These are phyloP conservation scores for Enoplosus armatus DNA, from an alignment of 2,797 vertebrate genomes.

Conservation along the genomic window DNA sequence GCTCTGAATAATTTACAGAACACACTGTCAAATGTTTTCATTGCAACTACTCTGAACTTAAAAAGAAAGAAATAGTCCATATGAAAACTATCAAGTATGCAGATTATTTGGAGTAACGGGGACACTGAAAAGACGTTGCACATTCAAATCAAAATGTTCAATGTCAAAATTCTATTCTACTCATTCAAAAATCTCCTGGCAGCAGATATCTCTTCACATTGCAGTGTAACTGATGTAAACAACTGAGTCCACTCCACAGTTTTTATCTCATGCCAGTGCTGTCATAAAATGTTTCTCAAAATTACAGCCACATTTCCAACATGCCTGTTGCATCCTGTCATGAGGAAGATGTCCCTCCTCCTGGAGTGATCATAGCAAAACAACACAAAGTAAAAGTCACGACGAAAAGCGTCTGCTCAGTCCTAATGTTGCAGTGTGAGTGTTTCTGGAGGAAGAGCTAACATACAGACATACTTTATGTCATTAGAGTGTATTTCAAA, in stretches of 20 bases:
- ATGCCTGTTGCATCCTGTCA: slow-evolving; percentile 13
- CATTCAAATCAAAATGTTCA: too few relatives aligned
- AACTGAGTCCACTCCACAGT: not conserved
- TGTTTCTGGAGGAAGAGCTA: not conserved
- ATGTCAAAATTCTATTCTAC: not conserved
- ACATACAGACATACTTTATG: not conserved
- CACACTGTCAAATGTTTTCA: not conserved
- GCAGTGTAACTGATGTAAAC: not conserved
- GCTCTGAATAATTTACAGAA: not conserved
- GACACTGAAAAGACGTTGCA: too few relatives aligned
- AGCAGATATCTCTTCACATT: not conserved
- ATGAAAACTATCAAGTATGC: not conserved
- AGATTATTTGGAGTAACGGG: not conserved
- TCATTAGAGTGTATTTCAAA: slow-evolving; percentile 1
- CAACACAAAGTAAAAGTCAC: slow-evolving; percentile 19
- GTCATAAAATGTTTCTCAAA: not conserved
- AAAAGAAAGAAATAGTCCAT: not conserved
- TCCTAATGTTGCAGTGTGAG: not conserved
- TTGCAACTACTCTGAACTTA: too few relatives aligned
- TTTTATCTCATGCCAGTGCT: not conserved
- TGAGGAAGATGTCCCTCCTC: slow-evolving; percentile 1
- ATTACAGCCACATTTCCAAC: slow-evolving; percentile 24
- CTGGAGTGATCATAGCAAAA: not conserved
- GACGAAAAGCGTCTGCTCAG: not conserved
- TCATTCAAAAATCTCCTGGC: not conserved